These are phyloP conservation scores for Pemphredon lugubris DNA, from an alignment of 2,888 invertebrate species.

Conservation along the genomic window DNA sequence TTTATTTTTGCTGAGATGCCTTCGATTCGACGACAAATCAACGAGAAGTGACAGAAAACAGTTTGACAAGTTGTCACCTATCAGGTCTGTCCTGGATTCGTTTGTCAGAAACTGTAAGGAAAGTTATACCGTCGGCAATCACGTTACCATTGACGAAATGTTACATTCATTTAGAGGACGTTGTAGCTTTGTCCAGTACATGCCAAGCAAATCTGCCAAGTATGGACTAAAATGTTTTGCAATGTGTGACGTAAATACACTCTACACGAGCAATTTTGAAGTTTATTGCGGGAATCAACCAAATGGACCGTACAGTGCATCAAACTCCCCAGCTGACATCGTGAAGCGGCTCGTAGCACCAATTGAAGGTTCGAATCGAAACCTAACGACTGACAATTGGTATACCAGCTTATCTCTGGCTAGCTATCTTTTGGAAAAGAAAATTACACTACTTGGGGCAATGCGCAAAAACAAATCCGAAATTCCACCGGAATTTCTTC, in stretches of 20 bases:
- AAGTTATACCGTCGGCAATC: not conserved
- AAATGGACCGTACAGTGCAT: slow-evolving; percentile 5
- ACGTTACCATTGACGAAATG: slow-evolving; percentile 6
- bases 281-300: slow-evolving; percentile 3
- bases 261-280: slow-evolving; percentile 11
- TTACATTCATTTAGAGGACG: slow-evolving; percentile 3
- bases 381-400: not conserved
- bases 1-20: not conserved
- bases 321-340: not conserved
- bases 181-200: slow-evolving; percentile 11
- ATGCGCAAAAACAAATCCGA: slow-evolving; percentile 1
- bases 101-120: slow-evolving; percentile 12
- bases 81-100: not conserved
- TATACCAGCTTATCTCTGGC: not conserved
- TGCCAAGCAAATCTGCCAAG: slow-evolving; percentile 4
- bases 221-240: slow-evolving; percentile 4
- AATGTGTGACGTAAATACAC: slow-evolving; percentile 1
- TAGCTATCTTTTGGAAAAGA: not conserved
- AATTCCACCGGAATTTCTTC: not conserved
- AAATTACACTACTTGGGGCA: slow-evolving; percentile 4
- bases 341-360: not conserved
- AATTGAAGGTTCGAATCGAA: not conserved
- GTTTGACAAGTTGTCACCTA: not conserved
- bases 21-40: not conserved
- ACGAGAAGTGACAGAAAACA: not conserved